Base-by-base conservation (phyloP, 2,113 vertebrate species). In the Cheilinus undulatus region DNA sequence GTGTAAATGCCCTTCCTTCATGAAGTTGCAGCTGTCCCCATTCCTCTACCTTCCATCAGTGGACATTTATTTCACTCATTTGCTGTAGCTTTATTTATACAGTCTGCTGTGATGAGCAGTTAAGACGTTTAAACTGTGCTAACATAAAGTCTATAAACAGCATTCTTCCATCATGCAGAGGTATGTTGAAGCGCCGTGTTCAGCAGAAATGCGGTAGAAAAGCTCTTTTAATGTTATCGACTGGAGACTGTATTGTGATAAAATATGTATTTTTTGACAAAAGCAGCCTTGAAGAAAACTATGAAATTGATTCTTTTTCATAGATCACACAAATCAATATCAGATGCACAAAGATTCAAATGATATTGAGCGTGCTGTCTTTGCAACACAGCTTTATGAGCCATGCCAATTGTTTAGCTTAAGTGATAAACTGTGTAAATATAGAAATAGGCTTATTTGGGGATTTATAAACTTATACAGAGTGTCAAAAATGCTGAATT, bases 231-330 rank as follows among this genome's bases (percentile, higher is more conserved):
- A 71, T 70, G 45, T 19, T 59, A 50, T 6, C 65, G 58, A 22
- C 66, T 58, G 36, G 32, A 36, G 17, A 52, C 13, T 19, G 14
- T 15, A 60, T 45, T 62, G 20, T 50, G 38, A 70, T 61, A 20
- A 57, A 57, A 56, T 45, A 36, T 48, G 48, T 59, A 13, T 52
- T 13, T 72, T 72, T 59, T 56, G 36, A 78, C 58, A 78, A 51
- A 67, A 56, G 40, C 40, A 14, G 77, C 79, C 73, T 80, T 64
- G 65, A 83, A 68, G 60, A 67, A 83, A 69, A 62, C 70, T 87
- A 78, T 89, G 82, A 92, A 91, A 91, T 89, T 74, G 79, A 86
- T 85, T 87, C 2, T 83, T 82, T 82, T 73, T 82, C 81, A 84
- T 69, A 71, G 70, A 79, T 88, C 83, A 73, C 76, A 82, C 70